Evolutionary conservation across 2,888 invertebrate species (phyloP).

Genomic region (Carabus problematicus): DNA sequence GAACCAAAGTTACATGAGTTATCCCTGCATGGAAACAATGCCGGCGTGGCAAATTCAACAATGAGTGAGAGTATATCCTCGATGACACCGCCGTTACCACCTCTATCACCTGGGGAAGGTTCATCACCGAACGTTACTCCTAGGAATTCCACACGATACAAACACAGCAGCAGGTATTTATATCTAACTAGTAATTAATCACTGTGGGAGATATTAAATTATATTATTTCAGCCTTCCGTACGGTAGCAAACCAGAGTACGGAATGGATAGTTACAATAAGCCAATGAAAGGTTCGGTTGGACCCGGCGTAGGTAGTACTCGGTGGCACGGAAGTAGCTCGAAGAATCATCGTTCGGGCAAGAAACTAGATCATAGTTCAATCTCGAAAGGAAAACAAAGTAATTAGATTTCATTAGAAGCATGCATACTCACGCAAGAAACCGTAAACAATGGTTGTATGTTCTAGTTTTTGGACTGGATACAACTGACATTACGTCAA

Average conservation of each 20-base stretch:
- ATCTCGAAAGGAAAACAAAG: constrained; percentile 66
- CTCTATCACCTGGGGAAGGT: constrained; percentile 72
- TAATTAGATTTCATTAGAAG: constrained; percentile 56
- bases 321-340: constrained; percentile 53
- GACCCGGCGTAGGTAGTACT: constrained; percentile 48
- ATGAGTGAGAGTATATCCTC: constrained; percentile 72
- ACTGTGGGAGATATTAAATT: neutral
- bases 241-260: constrained; percentile 67
- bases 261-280: constrained; percentile 61
- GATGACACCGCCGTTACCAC: constrained; percentile 80
- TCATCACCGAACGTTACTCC: constrained; percentile 60
- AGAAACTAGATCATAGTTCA: constrained; percentile 63
- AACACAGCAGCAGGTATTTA: constrained; percentile 56
- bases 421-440: neutral
- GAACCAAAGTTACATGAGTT: constrained; percentile 75
- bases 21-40: constrained; percentile 62
- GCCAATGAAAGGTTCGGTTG: constrained; percentile 54
- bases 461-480: constrained; percentile 73
- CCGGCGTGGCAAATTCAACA: constrained; percentile 70
- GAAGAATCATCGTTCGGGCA: constrained; percentile 63
- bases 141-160: constrained; percentile 58
- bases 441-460: neutral
- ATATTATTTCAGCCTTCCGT: constrained; percentile 65
- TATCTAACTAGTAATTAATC: neutral
- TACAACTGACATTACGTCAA: constrained; percentile 78